Evolutionary conservation across 2,113 vertebrate genomes (phyloP).

Genomic region (Opisthocomus hoazin): DNA sequence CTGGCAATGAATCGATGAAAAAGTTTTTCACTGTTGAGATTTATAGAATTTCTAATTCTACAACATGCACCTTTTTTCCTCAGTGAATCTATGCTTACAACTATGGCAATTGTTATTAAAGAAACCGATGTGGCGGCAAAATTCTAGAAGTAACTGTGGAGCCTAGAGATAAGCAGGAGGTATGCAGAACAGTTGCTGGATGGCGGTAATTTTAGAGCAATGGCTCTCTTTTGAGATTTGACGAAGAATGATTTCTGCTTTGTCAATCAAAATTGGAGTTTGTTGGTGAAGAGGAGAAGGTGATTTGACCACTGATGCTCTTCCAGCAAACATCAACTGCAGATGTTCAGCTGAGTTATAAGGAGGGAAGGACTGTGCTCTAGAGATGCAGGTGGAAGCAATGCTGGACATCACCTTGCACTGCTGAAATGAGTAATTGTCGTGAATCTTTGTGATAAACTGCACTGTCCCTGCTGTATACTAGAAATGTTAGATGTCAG

Average conservation of each 20-base stretch:
- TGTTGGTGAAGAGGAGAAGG: background rate
- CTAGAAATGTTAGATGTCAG: background rate
- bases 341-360: background rate
- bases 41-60: background rate
- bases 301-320: background rate
- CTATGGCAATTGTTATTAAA: accelerated
- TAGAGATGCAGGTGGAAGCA: background rate
- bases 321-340: background rate
- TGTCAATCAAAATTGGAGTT: background rate
- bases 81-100: background rate
- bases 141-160: background rate
- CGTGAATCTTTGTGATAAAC: background rate
- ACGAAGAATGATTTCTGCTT: background rate
- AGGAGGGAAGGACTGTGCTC: background rate
- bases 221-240: background rate
- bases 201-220: background rate
- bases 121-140: background rate
- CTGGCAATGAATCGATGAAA: background rate
- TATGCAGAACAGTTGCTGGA: background rate
- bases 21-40: background rate
- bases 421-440: background rate
- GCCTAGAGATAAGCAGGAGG: background rate
- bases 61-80: background rate
- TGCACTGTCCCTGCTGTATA: too few species aligned
- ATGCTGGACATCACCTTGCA: background rate